Percentiles rank a stretch among this genome's conserved stretches.
Evolutionary conservation across 23 tunicate genomes (phyloP).

Genomic region (Halocynthia aurantium): DNA sequence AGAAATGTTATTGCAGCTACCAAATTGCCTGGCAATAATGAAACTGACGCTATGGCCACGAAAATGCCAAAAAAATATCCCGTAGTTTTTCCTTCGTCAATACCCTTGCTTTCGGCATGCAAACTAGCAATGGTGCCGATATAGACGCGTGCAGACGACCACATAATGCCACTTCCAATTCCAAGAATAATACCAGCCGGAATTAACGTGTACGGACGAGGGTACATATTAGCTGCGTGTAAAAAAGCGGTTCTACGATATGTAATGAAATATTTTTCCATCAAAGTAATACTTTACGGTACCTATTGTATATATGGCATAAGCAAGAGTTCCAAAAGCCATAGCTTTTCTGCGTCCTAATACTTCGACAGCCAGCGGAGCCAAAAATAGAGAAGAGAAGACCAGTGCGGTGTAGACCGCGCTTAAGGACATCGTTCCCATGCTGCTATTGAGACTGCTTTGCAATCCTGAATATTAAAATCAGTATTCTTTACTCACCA

Average conservation of each 20-base stretch:
- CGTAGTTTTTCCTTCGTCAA: constrained; percentile 37
- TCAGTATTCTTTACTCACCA: too few species aligned
- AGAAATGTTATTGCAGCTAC: constrained; percentile 47
- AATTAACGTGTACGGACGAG: constrained; percentile 47
- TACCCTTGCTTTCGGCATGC: constrained; percentile 38
- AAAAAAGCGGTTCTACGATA: neutral
- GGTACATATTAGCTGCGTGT: constrained; percentile 63
- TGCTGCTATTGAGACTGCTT: constrained; percentile 62
- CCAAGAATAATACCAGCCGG: constrained; percentile 69
- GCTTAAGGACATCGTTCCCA: constrained; percentile 55
- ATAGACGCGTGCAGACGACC: constrained; percentile 54
- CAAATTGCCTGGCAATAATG: constrained; percentile 44
- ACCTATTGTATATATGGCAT: constrained; percentile 59
- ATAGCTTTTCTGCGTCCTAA: constrained; percentile 62
- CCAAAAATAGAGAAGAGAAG: constrained; percentile 47
- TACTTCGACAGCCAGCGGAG: constrained; percentile 51
- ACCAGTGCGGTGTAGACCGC: constrained; percentile 36
- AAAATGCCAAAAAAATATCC: constrained; percentile 58
- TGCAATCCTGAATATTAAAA: constrained; percentile 42
- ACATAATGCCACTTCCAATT: constrained; percentile 46
- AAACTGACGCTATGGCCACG: constrained; percentile 30
- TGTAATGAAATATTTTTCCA: neutral
- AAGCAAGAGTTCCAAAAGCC: constrained; percentile 33
- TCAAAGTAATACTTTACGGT: neutral
- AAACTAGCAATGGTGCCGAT: constrained; percentile 29